Base-by-base conservation (phyloP, 2,888 invertebrate species). In the Ariolimax columbianus region DNA sequence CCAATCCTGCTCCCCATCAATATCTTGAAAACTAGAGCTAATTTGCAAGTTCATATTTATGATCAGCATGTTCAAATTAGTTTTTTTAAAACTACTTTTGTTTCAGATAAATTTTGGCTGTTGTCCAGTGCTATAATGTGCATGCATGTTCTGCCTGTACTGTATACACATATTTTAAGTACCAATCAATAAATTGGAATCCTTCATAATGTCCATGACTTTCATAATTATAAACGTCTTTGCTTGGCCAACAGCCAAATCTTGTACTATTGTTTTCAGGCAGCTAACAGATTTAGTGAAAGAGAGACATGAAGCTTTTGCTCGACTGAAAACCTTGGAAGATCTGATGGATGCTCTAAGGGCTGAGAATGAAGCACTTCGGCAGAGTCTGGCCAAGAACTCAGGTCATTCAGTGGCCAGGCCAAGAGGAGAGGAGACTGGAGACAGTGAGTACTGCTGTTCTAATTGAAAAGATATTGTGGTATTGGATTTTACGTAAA, bases 331-430 rank as follows among this genome's bases (percentile, higher is more conserved):
- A 82, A 92, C 92, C 68, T 86, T 91, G 66, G 91, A 92, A 75
- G 92, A 93, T 86, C 81, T 91, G 84, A 87, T 91, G 86, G 92
- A 90, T 47, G 92, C 91, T 19, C 83, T 92, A 30, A 88, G 87
- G 72, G 89, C 89, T 66, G 93, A 93, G 87, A 92, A 91, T 85
- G 91, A 92, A n/a, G 86, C 89, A 14, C 87, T 93, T 40, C 87
- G 89, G 14, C 79, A 88, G 23, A 89, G 88, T 68, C 82, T 91
- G 68, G 59, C 88, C 30, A 77, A 85, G 3, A 51, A 87, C 43
- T 55, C 78, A 43, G 77, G 83, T 59, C 70, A 77, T 33, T 33
- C 40, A 14, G 70, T 51, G 51, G 55, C 30, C 72, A 77, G 26
- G 36, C 23, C 75, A 63, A n/a, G 4, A 51, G 43, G 23, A 33